A percentile compares a stretch with the other conserved stretches of the same genome.
These are phyloP conservation scores for Arctopsyche grandis DNA, from an alignment of 1,140 invertebrate genomes.

Conservation along the genomic window DNA sequence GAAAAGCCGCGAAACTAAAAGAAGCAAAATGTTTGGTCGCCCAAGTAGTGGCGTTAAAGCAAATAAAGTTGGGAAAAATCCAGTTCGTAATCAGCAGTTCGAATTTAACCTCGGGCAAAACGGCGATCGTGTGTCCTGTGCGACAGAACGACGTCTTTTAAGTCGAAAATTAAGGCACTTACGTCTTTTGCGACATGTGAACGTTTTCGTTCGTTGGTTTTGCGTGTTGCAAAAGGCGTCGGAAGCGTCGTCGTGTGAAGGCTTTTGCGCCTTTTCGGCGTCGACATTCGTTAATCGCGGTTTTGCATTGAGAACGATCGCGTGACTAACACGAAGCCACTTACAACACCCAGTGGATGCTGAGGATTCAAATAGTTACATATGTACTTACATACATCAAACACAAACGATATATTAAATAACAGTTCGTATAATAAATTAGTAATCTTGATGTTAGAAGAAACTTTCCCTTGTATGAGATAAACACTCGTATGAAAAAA, in stretches of 20 bases:
- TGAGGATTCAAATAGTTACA: conserved; percentile 3
- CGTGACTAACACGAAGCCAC: neutral
- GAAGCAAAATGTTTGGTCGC: too few species aligned
- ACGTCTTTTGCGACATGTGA: neutral
- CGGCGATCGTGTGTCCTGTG: neutral
- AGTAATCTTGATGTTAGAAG: too few species aligned
- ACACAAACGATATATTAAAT: neutral
- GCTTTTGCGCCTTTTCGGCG: conserved; percentile 8
- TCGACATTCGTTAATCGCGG: neutral
- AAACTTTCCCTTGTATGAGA: too few species aligned
- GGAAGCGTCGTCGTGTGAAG: neutral
- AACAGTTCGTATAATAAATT: too few species aligned
- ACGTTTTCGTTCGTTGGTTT: neutral
- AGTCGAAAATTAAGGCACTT: neutral
- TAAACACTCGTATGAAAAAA: too few species aligned
- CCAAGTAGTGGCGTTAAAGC: conserved; percentile 1
- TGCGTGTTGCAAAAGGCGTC: neutral
- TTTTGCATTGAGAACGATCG: conserved; percentile 11
- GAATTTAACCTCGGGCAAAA: neutral
- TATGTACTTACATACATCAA: neutral
- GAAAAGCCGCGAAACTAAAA: neutral
- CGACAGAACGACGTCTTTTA: neutral
- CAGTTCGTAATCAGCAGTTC: conserved; percentile 10
- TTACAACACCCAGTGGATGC: neutral
- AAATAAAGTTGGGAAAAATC: conserved; percentile 18